Evolutionary conservation across 1,140 invertebrate genomes (phyloP).

Genomic region (Portunus trituberculatus): DNA sequence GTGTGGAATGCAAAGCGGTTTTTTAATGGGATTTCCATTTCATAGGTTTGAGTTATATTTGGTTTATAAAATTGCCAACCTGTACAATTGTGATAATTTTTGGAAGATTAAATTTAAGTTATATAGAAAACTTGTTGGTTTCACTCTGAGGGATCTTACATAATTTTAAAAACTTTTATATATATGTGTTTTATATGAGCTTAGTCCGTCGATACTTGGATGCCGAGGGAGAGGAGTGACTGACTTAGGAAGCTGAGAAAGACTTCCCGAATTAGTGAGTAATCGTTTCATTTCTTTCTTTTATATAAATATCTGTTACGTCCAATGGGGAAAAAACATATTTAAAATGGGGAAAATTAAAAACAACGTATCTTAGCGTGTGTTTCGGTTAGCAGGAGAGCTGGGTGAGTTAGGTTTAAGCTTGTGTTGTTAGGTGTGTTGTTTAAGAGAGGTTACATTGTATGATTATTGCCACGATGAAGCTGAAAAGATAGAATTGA

Average conservation of each 20-base stretch:
- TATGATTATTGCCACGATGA: constrained; percentile 72
- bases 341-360: constrained; percentile 75
- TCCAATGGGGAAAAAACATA: constrained; percentile 67
- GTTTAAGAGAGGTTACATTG: constrained; percentile 69
- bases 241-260: constrained; percentile 56
- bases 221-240: constrained; percentile 72
- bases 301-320: constrained; percentile 69
- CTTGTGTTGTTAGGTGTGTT: constrained; percentile 71
- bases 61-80: constrained; percentile 71
- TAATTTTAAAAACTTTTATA: constrained; percentile 72
- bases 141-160: constrained; percentile 75
- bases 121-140: constrained; percentile 59
- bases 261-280: constrained; percentile 65
- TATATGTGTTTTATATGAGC: constrained; percentile 70
- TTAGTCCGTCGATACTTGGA: constrained; percentile 76
- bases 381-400: constrained; percentile 65
- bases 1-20: constrained; percentile 70
- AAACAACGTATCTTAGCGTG: constrained; percentile 72
- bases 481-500: constrained; percentile 75
- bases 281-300: constrained; percentile 63
- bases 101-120: constrained; percentile 60
- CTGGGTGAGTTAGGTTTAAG: constrained; percentile 73
- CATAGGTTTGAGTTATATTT: constrained; percentile 62
- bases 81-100: constrained; percentile 66
- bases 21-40: constrained; percentile 63